These are phyloP conservation scores for Scomber japonicus DNA, from an alignment of 2,113 vertebrate species.

Conservation along the genomic window DNA sequence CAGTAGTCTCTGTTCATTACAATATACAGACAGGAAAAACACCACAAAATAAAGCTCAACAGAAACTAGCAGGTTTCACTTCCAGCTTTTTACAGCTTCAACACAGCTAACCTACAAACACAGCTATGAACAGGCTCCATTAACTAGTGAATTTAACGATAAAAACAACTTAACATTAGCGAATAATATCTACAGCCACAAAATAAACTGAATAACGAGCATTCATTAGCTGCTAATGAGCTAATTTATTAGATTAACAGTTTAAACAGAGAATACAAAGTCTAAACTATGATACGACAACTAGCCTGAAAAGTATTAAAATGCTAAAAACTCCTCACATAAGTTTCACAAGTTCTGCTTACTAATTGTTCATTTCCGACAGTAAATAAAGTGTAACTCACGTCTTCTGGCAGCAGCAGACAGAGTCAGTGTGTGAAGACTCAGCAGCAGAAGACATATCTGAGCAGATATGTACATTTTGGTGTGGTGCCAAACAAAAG, in stretches of 20 bases:
- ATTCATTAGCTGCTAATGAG: not conserved
- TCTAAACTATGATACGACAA: not conserved
- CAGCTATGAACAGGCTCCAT: not conserved
- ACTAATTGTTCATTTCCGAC: too few species aligned
- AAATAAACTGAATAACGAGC: not conserved
- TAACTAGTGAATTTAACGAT: not conserved
- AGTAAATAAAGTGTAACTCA: conserved; percentile 42
- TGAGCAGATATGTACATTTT: conserved; percentile 44
- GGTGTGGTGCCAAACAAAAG: not conserved
- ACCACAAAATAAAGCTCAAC: not conserved
- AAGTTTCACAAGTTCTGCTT: not conserved
- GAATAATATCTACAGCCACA: not conserved
- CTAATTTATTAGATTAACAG: not conserved
- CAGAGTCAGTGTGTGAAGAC: conserved; percentile 21
- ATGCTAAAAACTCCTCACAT: not conserved
- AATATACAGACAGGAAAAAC: too few species aligned
- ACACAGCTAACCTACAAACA: too few species aligned
- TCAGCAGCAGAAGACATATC: conserved; percentile 41
- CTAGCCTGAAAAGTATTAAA: not conserved
- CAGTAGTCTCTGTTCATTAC: too few species aligned
- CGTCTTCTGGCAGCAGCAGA: conserved; percentile 34
- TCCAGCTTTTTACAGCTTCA: not conserved
- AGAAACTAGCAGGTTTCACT: conserved; percentile 7
- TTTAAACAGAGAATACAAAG: not conserved
- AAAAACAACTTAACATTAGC: not conserved